Percentiles rank a stretch among this genome's conserved stretches.
phyloP scores from a whole-genome alignment of 2,888 invertebrate species.

The Rhogogaster chlorosoma region DNA sequence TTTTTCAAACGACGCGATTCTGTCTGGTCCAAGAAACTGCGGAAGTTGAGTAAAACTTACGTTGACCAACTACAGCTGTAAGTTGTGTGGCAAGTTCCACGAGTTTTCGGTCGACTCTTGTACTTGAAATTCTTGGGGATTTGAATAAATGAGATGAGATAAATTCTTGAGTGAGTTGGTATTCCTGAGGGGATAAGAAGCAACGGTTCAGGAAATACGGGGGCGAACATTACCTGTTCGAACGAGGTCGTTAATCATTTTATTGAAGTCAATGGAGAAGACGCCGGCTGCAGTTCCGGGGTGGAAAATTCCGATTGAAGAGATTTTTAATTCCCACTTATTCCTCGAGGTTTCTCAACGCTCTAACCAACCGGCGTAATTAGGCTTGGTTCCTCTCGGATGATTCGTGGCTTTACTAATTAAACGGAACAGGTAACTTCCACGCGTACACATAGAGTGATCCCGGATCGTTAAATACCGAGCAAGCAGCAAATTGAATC shows the following conservation, averaged over 20 bases:
- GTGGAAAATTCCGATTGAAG: constrained; percentile 5
- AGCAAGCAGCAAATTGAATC: neutral
- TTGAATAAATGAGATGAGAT: constrained; percentile 34
- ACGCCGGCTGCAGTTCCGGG: neutral
- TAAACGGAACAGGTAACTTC: constrained; percentile 16
- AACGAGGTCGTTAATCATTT: constrained; percentile 40
- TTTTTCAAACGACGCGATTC: constrained; percentile 25
- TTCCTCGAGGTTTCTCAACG: neutral
- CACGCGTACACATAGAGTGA: neutral
- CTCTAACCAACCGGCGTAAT: neutral
- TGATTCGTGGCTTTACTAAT: constrained; percentile 43
- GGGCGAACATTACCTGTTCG: constrained; percentile 27
- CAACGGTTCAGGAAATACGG: constrained; percentile 9
- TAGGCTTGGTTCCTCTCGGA: constrained; percentile 17
- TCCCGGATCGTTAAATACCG: neutral
- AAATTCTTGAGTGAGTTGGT: neutral
- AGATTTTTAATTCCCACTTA: constrained; percentile 24
- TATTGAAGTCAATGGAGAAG: constrained; percentile 31
- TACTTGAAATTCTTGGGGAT: neutral
- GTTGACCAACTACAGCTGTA: neutral
- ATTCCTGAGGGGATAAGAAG: neutral
- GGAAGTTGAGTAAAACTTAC: neutral
- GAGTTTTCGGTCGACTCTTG: neutral
- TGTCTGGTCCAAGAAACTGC: constrained; percentile 15
- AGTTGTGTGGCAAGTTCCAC: neutral